Evolutionary conservation across 2,888 invertebrate genomes (phyloP), one percentile per base, ranked within the genome.

Genomic region (Dichetophora obliterata): DNA sequence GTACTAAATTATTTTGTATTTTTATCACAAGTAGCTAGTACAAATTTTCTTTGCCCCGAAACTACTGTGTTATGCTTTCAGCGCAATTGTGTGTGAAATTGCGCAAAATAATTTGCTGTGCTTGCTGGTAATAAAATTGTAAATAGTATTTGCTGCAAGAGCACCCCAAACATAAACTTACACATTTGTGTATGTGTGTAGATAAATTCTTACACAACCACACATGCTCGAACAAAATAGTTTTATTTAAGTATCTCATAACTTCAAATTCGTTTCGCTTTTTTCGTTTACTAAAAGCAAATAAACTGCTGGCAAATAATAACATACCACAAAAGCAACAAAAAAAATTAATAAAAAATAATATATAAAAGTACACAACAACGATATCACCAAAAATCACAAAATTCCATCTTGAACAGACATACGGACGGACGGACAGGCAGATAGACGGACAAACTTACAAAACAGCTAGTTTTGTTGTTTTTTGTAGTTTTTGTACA

Each of bases 271-370:
- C 63, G 61, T 61, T 73, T 43, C 72, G 50, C 59, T 48, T 73
- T 27, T 73, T 43, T 22, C 34, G 19, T 31, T 61, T 50, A 48
- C 63, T 31, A 48, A 43, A 61, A 65, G 63, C 73, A 63, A 48
- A 65, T 73, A 50, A 63, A 34, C 43, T 63, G 63, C 50, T 65
- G 16, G 43, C 50, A 73, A 73, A 63, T 61, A 72, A 72, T 54
- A 70, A 37, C 9, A 66, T 66, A 48, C 48, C 66, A 14, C 24
- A 48, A 66, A 11, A 9, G 24, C 66, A 66, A 66, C n/a, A 34
- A 65, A 16, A 65, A 65, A 5, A 57, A 48, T n/a, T n/a, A n/a
- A n/a, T n/a, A 6, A 72, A 19, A 14, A 27, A 72, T 11, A 24
- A 22, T 1, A 37, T 5, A 3, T 8, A 37, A 37, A 37, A 37